Evolutionary conservation across 2,888 invertebrate genomes (phyloP), one percentile per base, ranked within the genome.

Genomic region (Drosophila paracracens): DNA sequence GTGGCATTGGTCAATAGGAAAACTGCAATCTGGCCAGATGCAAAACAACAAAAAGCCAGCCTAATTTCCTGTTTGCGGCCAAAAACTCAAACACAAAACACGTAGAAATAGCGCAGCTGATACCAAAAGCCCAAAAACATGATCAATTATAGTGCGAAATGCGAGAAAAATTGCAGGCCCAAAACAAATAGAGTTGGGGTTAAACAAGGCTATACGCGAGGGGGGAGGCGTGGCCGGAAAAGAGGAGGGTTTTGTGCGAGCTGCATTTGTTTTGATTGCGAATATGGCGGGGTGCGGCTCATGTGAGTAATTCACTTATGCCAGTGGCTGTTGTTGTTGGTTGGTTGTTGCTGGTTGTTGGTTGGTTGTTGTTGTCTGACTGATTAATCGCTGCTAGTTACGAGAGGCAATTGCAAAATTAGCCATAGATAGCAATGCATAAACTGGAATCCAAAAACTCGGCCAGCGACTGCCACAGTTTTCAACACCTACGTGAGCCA

Each of bases 381-480:
- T 86, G 86, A 86, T 86, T 86, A 86, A 86, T 86, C 86, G 88
- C 68, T 67, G 72, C 88, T 81, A 90, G 88, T 81, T 89, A 83
- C 74, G 66, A 71, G 79, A 70, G 70, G 86, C 81, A 83, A 83
- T 83, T 82, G 81, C 81, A 81, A 71, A 85, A 86, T 85, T 85
- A 89, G 85, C 89, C 74, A 66, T 71, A 86, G 87, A 84, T 83
- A 88, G 77, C 67, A 13, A 54, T 33, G 46, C 54, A 51, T 43
- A 38, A 57, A 68, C 73, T 73, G 62, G 61, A 52, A 73, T 43
- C 51, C 43, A 27, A 57, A 76, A 83, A 78, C 67, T 63, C 70
- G 69, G 58, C 38, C 78, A 61, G 31, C 53, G 59, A 60, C 64
- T 65, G 77, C 57, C 51, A 67, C 66, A 73, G 81, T 65, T 83